Percentiles rank a stretch among this genome's conserved stretches.
Conservation (phyloP, 2,113 vertebrate species). For the Tiliqua scincoides region DNA sequence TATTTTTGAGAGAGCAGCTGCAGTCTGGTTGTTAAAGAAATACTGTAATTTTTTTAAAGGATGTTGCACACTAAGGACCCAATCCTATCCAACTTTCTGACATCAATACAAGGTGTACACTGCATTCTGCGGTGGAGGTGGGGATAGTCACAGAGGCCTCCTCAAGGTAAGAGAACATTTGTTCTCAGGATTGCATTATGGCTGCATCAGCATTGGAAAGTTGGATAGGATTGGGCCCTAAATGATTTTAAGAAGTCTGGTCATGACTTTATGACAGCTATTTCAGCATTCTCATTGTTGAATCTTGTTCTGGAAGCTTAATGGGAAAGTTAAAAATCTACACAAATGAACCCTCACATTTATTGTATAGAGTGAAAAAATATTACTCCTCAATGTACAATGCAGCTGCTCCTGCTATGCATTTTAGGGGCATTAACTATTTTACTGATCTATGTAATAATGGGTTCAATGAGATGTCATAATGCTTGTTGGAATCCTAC, state of each 20-base stretch:
- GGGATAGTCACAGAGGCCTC: too few relatives aligned
- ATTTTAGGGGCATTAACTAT: neutral
- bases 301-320: neutral
- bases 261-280: constrained; percentile 37
- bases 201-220: too few relatives aligned
- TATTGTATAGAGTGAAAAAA: neutral
- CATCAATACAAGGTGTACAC: too few relatives aligned
- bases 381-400: neutral
- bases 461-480: neutral
- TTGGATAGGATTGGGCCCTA: neutral
- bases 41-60: constrained; percentile 33
- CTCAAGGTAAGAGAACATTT: too few relatives aligned
- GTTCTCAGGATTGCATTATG: too few relatives aligned
- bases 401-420: neutral
- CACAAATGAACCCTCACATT: neutral
- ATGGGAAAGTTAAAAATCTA: neutral
- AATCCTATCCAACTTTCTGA: too few relatives aligned
- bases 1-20: neutral
- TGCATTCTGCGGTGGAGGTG: too few relatives aligned
- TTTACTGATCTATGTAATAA: neutral
- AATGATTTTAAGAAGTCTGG: constrained; percentile 11
- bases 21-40: constrained; percentile 32
- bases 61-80: too few relatives aligned
- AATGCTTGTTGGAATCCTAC: neutral
- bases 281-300: constrained; percentile 37